Evolutionary conservation across 1,140 invertebrate species (phyloP).

Genomic region (Matsumurasca onukii): DNA sequence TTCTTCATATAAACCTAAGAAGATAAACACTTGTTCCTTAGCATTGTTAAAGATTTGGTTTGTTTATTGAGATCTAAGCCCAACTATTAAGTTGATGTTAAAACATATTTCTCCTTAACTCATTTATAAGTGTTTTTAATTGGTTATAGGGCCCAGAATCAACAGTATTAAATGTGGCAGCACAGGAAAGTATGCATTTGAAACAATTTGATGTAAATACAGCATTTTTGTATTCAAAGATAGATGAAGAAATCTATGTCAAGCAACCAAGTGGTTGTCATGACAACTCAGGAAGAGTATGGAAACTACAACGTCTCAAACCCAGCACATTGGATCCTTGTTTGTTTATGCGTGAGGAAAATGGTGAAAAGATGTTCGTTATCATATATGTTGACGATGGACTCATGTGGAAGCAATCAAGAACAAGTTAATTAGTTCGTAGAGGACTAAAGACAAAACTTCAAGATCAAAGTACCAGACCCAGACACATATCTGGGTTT

Average conservation of each 20-base stretch:
- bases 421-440: not conserved
- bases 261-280: constrained; percentile 7
- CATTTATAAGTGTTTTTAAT: too few relatives aligned
- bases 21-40: too few relatives aligned
- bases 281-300: not conserved
- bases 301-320: not conserved
- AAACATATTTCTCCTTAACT: too few relatives aligned
- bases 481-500: not conserved
- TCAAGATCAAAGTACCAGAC: constrained; percentile 5
- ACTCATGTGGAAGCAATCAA: not conserved
- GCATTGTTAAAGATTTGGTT: too few relatives aligned
- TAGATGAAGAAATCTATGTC: constrained; percentile 17
- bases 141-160: too few relatives aligned
- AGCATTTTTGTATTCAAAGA: constrained; percentile 21
- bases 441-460: not conserved
- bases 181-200: constrained; percentile 43
- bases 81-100: too few relatives aligned
- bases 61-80: too few relatives aligned
- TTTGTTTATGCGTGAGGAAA: not conserved
- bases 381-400: constrained; percentile 2
- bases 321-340: not conserved
- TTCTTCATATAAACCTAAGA: too few relatives aligned
- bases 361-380: not conserved
- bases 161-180: constrained; percentile 47
- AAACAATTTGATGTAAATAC: constrained; percentile 50